Base-by-base conservation (phyloP, 1,140 invertebrate species). In the Ptiloglossa arizonensis region DNA sequence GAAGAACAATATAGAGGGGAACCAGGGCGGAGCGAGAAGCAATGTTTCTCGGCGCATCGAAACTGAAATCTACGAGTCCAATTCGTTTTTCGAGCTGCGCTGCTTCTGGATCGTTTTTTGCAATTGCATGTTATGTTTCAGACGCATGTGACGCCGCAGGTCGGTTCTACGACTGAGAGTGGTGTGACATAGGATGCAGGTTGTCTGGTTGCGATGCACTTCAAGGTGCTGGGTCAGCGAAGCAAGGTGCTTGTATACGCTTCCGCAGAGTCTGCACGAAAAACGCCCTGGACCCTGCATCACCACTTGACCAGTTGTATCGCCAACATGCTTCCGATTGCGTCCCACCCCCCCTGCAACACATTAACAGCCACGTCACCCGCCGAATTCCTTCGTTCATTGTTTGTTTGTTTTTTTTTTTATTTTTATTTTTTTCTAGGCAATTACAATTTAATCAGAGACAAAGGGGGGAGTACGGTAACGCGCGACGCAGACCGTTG, bases 161-260 rank as follows among this genome's bases (percentile, higher is more conserved):
- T 93, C 92, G 87, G 91, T 93, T 91, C 91, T 93, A 90, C 92
- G 91, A 91, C 92, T 93, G 88, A 93, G 92, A 87, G 91, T 93
- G 87, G 93, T 93, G 87, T 93, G 88, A 89, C 93, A 94, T 82
- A 93, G 89, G 81, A 93, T 90, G 90, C 93, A 94, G 86, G 91
- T 92, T 82, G 93, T 94, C 87, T 93, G 92, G 87, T 93, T 93
- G 84, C 91, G 91, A 90, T 94, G 93, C 89, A 93, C 92, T 90
- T 93, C 93, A 52, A 92, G 92, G 90, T 94, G 93, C 89, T 93
- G 92, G 84, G 92, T 93, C 86, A 94, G 90, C 89, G 92, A 93
- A 88, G 91, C 92, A 76, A 93, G 91, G 88, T 93, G 92, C 88
- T 91, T 93, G 90, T 93, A 92, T 85, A 92, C 90, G 88, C 91